Conservation (phyloP, 2,113 vertebrate genomes). For the Anhinga rufa region DNA sequence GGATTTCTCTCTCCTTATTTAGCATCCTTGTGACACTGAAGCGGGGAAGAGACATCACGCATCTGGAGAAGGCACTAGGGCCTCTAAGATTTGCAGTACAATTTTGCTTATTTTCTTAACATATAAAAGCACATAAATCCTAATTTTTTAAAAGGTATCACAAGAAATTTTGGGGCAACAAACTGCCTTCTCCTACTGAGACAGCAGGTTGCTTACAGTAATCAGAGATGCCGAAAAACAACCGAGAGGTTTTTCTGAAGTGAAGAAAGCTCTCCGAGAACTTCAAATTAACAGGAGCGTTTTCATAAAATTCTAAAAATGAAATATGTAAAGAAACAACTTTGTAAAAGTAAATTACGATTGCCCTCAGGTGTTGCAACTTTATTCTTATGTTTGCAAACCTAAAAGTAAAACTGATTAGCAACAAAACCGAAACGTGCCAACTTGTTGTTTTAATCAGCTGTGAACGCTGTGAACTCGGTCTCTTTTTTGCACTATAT, state of each 20-base stretch:
- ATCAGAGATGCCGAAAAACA: neutral
- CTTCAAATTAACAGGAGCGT: neutral
- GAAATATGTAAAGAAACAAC: neutral
- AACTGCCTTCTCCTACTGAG: neutral
- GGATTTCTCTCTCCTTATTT: neutral
- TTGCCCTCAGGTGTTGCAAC: neutral
- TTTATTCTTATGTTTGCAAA: neutral
- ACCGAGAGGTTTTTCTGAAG: neutral
- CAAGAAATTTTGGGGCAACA: neutral
- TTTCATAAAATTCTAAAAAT: neutral
- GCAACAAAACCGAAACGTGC: neutral
- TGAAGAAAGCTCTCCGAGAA: neutral
- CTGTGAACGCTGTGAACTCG: neutral
- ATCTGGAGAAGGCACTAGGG: neutral
- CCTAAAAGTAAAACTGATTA: neutral
- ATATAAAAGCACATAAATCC: neutral
- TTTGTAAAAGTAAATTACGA: neutral
- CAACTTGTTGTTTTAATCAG: neutral
- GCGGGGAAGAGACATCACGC: neutral
- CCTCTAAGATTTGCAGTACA: neutral
- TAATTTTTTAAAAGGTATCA: neutral
- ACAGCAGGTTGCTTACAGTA: neutral
- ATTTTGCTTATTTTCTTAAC: neutral
- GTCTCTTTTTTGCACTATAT: neutral
- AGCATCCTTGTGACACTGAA: neutral